Evolutionary conservation across 2,113 vertebrate species (phyloP), one percentile per base, ranked within the genome.

Genomic region (Triplophysa siluroides): DNA sequence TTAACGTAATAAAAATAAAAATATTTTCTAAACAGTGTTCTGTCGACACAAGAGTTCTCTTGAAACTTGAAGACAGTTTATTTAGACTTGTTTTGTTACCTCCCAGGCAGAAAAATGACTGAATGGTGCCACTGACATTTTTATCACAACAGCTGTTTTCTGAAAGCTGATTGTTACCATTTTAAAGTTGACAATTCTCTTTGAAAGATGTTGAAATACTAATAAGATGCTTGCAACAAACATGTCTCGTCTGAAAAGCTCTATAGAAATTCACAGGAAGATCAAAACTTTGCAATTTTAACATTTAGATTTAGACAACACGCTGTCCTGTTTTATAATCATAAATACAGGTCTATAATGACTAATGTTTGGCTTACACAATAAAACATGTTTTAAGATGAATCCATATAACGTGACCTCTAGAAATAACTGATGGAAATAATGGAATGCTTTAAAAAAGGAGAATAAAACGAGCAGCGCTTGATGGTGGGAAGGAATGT

Each of bases 401-500:
- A 38, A 38, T 7, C 33, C 7, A 38, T 38, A 8, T 38, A 38
- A 63, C 29, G 79, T 79, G 72, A 78, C 78, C 65, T 60, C 65
- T 29, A 65, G 56, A 78, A 74, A 78, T 78, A 85, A 78, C 74
- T 81, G 38, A 70, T 43, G 19, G 45, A 76, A 81, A 78, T 69
- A 76, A 77, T 79, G 63, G 58, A 66, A 67, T 64, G 29, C 80
- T 88, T 88, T 78, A 88, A 86, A 86, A 26, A 81, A 63, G 0
- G 63, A 14, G 38, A 9, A 71, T 38, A 50, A 50, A 63, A 64
- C 66, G 63, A 68, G 76, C 64, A 72, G 68, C 60, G 60, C 41
- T 41, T 45, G 21, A 24, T 54, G 52, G 83, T 74, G 38, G 68
- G 70, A 80, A 65, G 33, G 58, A 78, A 26, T 47, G 18, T 23